Evolutionary conservation across 2,797 vertebrate genomes (phyloP), one percentile per base, ranked within the genome.

Genomic region (Enteromius treurensis): DNA sequence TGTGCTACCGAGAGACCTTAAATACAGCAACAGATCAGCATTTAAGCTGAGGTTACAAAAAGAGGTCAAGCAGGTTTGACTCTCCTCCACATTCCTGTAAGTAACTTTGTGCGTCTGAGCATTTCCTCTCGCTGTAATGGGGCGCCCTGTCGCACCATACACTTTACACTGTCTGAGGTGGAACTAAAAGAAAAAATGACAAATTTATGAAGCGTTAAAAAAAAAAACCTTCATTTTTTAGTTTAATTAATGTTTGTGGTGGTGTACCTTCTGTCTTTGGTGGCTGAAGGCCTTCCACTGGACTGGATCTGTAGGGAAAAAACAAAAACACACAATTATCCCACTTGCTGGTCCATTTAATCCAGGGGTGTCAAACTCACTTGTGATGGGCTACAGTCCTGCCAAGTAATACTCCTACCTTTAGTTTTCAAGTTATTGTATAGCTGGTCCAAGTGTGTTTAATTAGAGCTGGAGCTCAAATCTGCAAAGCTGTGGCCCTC

Each of bases 261-360:
- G 60, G 65, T 85, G 82, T 86, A 95, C 95, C 92, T 86, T 95
- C 95, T 92, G 91, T 94, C 88, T 93, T 94, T 90, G 93, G 91
- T 65, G 93, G 88, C 81, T 89, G 92, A 80, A 90, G 89, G 68
- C 90, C 92, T 88, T 89, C 89, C 45, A 92, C 91, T 37, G 92
- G 91, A 89, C 84, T 93, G 21, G 90, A 93, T 58, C 91, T 92
- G 89, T 15, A 21, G 23, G 5, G 69, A 32, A 84, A 23, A 51
- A 58, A 68, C 45, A 1, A 15, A 17, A 62, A 7, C 70, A 4
- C 85, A 23, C 32, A 78, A 34, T 75, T 42, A 83, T 78, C 9
- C n/a, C 0, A 5, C 3, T 34, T 45, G 34, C 67, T 5, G 49
- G 26, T 19, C 23, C 37, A 11, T 3, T n/a, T 21, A 62, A 62